Evolutionary conservation across 2,888 invertebrate species (phyloP).

Genomic region (Harpagoxenus sublaevis): DNA sequence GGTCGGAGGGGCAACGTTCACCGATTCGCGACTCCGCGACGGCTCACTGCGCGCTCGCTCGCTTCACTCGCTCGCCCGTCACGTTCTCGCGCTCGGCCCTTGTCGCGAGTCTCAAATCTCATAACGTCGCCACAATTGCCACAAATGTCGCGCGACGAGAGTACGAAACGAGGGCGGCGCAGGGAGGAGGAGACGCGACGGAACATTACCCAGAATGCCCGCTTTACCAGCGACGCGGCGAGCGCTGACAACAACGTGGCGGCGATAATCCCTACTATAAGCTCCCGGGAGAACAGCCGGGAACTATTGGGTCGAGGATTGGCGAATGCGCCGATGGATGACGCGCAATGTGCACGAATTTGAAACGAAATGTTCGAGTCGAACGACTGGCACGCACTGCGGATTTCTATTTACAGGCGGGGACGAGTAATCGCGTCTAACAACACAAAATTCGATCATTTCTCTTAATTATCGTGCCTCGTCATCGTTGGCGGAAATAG

Average conservation of each 20-base stretch:
- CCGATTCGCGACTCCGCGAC: neutral
- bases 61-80: neutral
- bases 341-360: neutral
- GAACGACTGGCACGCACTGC: too few species aligned
- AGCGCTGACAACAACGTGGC: conserved; percentile 49
- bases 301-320: neutral
- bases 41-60: conserved; percentile 20
- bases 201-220: conserved; percentile 80
- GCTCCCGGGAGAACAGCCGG: too few species aligned
- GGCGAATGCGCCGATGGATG: neutral
- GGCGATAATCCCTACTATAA: conserved; percentile 58
- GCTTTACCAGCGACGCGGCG: conserved; percentile 58
- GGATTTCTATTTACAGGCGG: neutral
- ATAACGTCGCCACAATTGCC: conserved; percentile 27
- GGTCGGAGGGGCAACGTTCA: neutral
- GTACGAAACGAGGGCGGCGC: neutral
- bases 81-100: conserved; percentile 13
- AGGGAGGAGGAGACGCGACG: conserved; percentile 59
- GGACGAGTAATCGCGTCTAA: neutral
- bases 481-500: neutral
- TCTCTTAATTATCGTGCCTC: neutral
- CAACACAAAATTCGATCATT: neutral
- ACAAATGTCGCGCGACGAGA: conserved; percentile 15
- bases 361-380: neutral
- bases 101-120: conserved; percentile 12